Base-by-base conservation (phyloP, 2,113 vertebrate genomes). In the Xerus inauris region DNA sequence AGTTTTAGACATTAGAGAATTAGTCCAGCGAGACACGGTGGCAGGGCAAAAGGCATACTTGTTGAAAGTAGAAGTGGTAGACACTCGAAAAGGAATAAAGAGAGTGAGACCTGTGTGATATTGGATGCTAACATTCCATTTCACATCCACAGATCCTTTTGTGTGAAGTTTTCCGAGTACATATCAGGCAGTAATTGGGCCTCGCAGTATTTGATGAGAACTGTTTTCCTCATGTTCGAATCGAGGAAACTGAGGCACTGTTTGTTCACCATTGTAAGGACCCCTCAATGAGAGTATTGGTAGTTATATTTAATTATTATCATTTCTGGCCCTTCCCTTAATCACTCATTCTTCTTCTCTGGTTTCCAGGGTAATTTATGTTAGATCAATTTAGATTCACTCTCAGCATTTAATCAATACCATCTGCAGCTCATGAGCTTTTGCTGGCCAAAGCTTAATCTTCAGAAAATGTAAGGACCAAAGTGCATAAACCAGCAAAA, bases 351-450 rank as follows among this genome's bases (percentile, higher is more conserved):
- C 94, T 92, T 85, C 47, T 81, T 95, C 80, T 83, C 95, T 92
- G 71, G 94, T 95, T 97, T 97, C 89, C 86, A 95, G 92, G 93
- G 51, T 97, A 94, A 96, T 97, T 97, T 97, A 97, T 94, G 94
- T 96, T 91, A 92, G 67, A 95, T 97, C 97, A 95, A 97, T 98
- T 94, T 96, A 96, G 88, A 94, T 42, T 94, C 67, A 77, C 35
- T 92, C 84, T 88, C 86, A 93, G 93, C 95, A 97, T 79, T 90
- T 94, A 97, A 97, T 97, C 95, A 94, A 97, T 94, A 94, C 89
- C 92, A 95, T 96, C 96, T 94, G 95, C 82, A 95, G 87, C 76
- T 87, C 40, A 26, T 71, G 92, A 69, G 42, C 35, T 81, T 32
- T 79, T 47, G 54, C 75, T 87, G 54, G 42, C 59, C 57, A 73